Evolutionary conservation across 1,140 invertebrate species (phyloP).

Genomic region (Caenorhabditis latens): DNA sequence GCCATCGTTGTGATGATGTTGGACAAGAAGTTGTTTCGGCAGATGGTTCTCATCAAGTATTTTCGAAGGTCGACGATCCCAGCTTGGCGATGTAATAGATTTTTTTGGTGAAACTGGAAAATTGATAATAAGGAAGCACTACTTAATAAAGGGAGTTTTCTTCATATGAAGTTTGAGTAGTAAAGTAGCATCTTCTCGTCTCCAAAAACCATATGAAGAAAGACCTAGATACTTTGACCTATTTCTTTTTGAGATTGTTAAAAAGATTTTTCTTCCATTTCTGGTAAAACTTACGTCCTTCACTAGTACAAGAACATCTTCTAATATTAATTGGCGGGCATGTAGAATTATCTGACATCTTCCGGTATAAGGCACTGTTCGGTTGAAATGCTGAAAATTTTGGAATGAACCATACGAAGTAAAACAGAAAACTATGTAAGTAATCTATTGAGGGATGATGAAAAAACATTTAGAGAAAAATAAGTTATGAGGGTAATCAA

Average conservation of each 20-base stretch:
- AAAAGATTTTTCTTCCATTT: too few species aligned
- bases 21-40: conserved; percentile 41
- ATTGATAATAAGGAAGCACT: background rate
- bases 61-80: background rate
- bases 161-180: too few species aligned
- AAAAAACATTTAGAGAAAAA: background rate
- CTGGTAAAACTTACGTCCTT: conserved; percentile 12
- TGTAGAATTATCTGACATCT: background rate
- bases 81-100: conserved; percentile 1
- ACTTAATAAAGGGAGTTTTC: background rate
- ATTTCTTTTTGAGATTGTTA: too few species aligned
- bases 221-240: too few species aligned
- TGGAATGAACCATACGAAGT: background rate
- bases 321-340: conserved; percentile 31
- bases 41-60: conserved; percentile 40
- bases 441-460: too few species aligned
- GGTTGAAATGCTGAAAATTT: conserved; percentile 9
- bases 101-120: conserved; percentile 41
- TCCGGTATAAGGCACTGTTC: conserved; percentile 16
- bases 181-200: too few species aligned
- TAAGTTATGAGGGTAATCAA: conserved; percentile 8
- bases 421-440: background rate
- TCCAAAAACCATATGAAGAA: too few species aligned
- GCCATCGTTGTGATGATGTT: conserved; percentile 32
- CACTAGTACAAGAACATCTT: conserved; percentile 39